Evolutionary conservation across 2,888 invertebrate genomes (phyloP).

Genomic region (Callosobruchus maculatus): DNA sequence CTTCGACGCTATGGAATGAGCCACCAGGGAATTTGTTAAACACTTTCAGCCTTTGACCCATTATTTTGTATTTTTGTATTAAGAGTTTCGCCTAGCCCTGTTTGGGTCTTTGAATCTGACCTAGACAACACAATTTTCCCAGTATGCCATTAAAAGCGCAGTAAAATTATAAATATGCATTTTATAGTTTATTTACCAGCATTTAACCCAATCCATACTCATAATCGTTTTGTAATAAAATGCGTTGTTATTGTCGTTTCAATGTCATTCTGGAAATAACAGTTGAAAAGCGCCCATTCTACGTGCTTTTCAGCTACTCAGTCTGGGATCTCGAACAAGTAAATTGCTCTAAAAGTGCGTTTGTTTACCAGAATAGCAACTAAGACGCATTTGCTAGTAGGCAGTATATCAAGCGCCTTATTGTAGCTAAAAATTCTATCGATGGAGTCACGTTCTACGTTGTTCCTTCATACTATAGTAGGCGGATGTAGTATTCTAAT

Average conservation of each 20-base stretch:
- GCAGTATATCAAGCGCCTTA: too few species aligned
- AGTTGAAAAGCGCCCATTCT: neutral
- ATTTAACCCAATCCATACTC: neutral
- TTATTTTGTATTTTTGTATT: too few species aligned
- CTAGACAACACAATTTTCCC: neutral
- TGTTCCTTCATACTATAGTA: too few species aligned
- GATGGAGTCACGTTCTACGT: too few species aligned
- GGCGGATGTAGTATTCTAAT: too few species aligned
- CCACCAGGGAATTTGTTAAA: too few species aligned
- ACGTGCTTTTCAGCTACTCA: neutral
- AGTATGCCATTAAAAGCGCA: neutral
- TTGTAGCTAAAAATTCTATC: too few species aligned
- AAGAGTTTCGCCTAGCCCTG: too few species aligned
- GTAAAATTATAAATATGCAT: neutral
- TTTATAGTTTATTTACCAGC: neutral
- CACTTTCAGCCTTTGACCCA: too few species aligned
- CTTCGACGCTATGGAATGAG: too few species aligned
- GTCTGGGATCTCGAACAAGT: neutral
- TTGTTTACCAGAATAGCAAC: neutral
- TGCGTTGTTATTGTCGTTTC: neutral
- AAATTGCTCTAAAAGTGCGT: neutral
- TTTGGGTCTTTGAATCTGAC: too few species aligned
- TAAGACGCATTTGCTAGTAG: neutral
- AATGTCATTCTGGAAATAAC: neutral
- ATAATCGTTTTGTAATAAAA: neutral